A percentile compares a stretch with the other conserved stretches of the same genome.
phyloP scores from a whole-genome alignment of 2,113 vertebrate species.

The Corythaeola cristata region DNA sequence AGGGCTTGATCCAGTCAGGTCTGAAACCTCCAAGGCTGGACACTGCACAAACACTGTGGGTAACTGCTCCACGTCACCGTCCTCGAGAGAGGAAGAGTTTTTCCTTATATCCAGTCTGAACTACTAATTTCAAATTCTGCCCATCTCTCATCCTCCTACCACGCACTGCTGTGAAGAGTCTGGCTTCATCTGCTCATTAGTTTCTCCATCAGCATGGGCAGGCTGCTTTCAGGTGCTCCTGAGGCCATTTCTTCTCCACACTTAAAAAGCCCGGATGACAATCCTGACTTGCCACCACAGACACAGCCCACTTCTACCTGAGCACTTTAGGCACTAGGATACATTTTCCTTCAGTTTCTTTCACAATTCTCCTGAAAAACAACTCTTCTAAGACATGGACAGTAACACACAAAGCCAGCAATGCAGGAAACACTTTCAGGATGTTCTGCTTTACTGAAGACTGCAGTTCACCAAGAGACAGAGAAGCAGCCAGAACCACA shows the following conservation, averaged over 20 bases:
- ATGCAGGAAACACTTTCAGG: background rate
- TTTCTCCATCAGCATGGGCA: background rate
- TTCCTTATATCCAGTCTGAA: background rate
- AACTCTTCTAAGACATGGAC: background rate
- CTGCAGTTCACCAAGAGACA: background rate
- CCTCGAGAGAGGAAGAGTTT: rapidly evolving
- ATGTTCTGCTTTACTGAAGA: background rate
- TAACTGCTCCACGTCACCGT: background rate
- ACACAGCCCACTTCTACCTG: background rate
- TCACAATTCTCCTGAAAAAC: background rate
- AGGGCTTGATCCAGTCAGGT: background rate
- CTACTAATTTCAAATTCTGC: background rate
- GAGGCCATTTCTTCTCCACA: background rate
- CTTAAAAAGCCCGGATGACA: background rate
- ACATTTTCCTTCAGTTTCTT: background rate
- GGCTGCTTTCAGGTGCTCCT: background rate
- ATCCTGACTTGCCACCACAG: background rate
- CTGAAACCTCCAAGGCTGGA: background rate
- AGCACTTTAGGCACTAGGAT: background rate
- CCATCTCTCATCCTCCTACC: background rate
- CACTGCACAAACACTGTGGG: background rate
- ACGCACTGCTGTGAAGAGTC: background rate
- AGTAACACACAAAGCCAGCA: background rate
- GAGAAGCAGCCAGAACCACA: background rate
- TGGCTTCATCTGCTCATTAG: background rate